These are phyloP conservation scores for Polydrusus cervinus DNA, from an alignment of 2,888 invertebrate species.

Conservation along the genomic window DNA sequence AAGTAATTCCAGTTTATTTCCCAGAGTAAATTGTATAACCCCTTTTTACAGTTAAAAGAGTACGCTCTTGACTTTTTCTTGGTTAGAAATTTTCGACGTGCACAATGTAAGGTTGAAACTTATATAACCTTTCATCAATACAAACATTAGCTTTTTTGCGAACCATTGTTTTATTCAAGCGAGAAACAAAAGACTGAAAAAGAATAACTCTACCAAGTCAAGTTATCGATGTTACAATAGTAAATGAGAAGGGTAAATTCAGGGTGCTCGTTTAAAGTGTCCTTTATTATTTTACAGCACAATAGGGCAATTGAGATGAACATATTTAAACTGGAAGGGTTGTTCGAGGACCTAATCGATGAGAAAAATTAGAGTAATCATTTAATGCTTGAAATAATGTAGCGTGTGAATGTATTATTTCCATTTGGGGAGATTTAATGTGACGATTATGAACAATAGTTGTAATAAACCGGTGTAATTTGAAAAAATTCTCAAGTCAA, in stretches of 20 bases:
- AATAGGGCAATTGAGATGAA: constrained; percentile 55
- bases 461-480: constrained; percentile 9
- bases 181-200: constrained; percentile 27
- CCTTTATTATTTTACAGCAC: constrained; percentile 52
- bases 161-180: constrained; percentile 5
- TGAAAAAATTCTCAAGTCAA: not conserved
- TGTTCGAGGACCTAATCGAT: constrained; percentile 48
- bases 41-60: not conserved
- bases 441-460: constrained; percentile 3
- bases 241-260: constrained; percentile 45
- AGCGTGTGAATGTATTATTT: constrained; percentile 35
- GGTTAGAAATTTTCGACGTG: too few species aligned
- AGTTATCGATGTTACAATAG: constrained; percentile 38
- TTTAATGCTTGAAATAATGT: constrained; percentile 50
- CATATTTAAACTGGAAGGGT: constrained; percentile 51
- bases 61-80: not conserved
- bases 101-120: not conserved
- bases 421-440: constrained; percentile 10
- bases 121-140: constrained; percentile 15
- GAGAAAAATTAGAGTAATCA: constrained; percentile 52
- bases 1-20: not conserved
- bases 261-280: constrained; percentile 52
- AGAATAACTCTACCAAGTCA: constrained; percentile 37
- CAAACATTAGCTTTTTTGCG: constrained; percentile 19
- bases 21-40: not conserved